phyloP scores from a whole-genome alignment of 2,113 vertebrate species.

The Guaruba guarouba region DNA sequence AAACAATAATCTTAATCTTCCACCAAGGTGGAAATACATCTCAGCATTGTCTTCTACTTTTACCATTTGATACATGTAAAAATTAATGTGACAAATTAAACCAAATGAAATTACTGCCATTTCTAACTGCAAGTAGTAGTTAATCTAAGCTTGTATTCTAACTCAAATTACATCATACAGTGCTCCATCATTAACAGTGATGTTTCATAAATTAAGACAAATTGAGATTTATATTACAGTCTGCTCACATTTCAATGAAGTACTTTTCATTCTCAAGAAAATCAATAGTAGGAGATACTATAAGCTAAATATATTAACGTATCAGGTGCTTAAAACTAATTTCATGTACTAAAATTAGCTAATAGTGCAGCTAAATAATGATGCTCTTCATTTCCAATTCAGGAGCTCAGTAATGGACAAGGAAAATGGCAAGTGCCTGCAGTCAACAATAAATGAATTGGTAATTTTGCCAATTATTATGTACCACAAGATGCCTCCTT shows the following conservation, averaged over 20 bases:
- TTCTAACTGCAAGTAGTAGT: not conserved
- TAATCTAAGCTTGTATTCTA: not conserved
- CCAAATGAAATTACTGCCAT: not conserved
- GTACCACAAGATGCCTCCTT: slow-evolving; percentile 11
- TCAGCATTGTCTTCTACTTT: not conserved
- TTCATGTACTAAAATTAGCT: slow-evolving; percentile 13
- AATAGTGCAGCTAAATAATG: slow-evolving; percentile 33
- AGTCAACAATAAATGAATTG: slow-evolving; percentile 50
- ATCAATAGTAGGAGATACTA: not conserved
- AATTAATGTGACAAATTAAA: not conserved
- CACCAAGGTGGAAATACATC: not conserved
- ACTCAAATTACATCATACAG: not conserved
- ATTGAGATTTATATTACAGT: not conserved
- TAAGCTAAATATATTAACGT: not conserved
- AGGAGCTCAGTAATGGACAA: slow-evolving; percentile 19
- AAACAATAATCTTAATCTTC: not conserved
- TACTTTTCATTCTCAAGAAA: not conserved
- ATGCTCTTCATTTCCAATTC: slow-evolving; percentile 19
- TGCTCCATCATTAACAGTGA: not conserved
- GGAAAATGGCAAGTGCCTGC: slow-evolving; percentile 29
- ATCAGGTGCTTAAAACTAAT: not conserved
- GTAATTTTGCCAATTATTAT: slow-evolving; percentile 46
- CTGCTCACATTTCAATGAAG: not conserved
- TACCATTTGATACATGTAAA: not conserved
- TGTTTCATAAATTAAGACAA: not conserved